Conservation (phyloP, 2,113 vertebrate species). For the Hemibates koningsi region DNA sequence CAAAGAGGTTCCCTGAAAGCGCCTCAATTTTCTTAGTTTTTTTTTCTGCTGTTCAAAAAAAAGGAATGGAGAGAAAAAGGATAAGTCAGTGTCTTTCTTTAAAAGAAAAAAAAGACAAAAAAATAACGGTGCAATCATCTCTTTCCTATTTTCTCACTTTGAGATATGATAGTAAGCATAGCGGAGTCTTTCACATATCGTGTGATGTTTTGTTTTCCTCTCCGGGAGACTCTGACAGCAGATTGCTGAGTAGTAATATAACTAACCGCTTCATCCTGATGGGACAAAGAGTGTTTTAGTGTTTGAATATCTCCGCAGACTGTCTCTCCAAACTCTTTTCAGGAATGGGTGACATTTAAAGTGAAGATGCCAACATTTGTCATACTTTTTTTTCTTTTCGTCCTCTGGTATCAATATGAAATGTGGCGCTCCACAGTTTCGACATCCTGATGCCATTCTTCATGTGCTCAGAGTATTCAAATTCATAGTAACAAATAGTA, state of each 20-base stretch:
- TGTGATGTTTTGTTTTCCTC: slow-evolving; percentile 30
- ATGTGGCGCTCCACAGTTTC: neutral
- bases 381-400: neutral
- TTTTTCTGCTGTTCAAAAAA: neutral
- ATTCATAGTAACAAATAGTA: slow-evolving; percentile 29
- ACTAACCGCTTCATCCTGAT: slow-evolving; percentile 19
- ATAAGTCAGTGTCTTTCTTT: slow-evolving; percentile 32
- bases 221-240: slow-evolving; percentile 19
- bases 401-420: neutral
- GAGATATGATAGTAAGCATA: slow-evolving; percentile 16
- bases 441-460: slow-evolving; percentile 13
- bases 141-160: slow-evolving; percentile 34
- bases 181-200: slow-evolving; percentile 44
- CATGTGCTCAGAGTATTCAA: slow-evolving; percentile 45
- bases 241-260: slow-evolving; percentile 13
- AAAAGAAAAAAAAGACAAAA: neutral
- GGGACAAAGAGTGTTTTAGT: slow-evolving; percentile 20
- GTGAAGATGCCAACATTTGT: slow-evolving; percentile 54
- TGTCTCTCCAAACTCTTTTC: neutral
- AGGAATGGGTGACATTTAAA: slow-evolving; percentile 38
- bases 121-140: slow-evolving; percentile 33
- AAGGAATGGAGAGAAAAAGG: slow-evolving; percentile 23
- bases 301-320: slow-evolving; percentile 27
- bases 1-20: slow-evolving; percentile 59
- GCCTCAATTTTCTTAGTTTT: slow-evolving; percentile 27